Evolutionary conservation across 2,113 vertebrate species (phyloP).

Genomic region (Neolamprologus kungweensis): DNA sequence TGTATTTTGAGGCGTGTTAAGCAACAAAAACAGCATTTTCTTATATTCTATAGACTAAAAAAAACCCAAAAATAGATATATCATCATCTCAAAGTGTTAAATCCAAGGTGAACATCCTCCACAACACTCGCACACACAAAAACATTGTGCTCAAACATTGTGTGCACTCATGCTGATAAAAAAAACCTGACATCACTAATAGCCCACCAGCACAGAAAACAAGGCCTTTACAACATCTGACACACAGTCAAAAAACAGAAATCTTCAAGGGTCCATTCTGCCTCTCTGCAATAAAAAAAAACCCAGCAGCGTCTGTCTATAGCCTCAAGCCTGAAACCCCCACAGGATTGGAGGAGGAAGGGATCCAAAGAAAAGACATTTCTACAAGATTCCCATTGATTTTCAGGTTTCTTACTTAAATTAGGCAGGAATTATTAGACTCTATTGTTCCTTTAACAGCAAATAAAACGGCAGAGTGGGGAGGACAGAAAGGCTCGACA

Average conservation of each 20-base stretch:
- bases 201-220: slow-evolving; percentile 35
- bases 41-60: rapidly evolving
- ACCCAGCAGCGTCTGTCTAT: neutral
- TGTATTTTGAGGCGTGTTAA: neutral
- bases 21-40: rapidly evolving
- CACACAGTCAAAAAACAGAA: slow-evolving; percentile 6
- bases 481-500: neutral
- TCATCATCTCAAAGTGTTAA: neutral
- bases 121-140: neutral
- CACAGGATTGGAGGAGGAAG: slow-evolving; percentile 26
- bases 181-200: neutral
- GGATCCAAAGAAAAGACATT: neutral
- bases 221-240: slow-evolving; percentile 25
- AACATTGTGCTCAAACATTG: neutral
- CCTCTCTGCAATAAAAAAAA: slow-evolving; percentile 1
- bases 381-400: neutral
- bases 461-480: neutral
- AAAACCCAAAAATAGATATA: rapidly evolving
- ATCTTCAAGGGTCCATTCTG: slow-evolving; percentile 21
- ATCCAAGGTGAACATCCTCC: neutral
- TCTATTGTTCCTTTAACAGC: neutral
- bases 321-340: neutral
- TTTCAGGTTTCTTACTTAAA: neutral
- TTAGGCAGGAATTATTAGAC: neutral
- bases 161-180: slow-evolving; percentile 4